A percentile compares a stretch with the other conserved stretches of the same genome.
Evolutionary conservation across 2,113 vertebrate species (phyloP).

Genomic region (Salvelinus sp.): DNA sequence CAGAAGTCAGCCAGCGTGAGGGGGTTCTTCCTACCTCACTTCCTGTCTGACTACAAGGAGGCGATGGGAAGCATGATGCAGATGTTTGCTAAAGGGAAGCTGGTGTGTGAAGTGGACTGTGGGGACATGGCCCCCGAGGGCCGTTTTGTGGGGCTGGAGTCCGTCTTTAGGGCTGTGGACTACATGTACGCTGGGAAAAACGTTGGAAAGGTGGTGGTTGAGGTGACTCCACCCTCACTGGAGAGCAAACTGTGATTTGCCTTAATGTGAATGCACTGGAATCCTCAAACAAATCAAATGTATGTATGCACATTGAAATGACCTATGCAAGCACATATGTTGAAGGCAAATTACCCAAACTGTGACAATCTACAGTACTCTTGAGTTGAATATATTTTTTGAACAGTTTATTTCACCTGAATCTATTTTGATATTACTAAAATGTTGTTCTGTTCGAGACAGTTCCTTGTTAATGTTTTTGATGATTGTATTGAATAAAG

Average conservation of each 20-base stretch:
- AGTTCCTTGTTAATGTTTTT: conserved; percentile 35
- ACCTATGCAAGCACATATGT: no score
- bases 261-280: neutral
- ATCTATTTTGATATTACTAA: neutral
- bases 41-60: conserved; percentile 75
- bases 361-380: neutral
- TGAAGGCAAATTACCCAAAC: neutral
- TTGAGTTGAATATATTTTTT: neutral
- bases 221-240: conserved; percentile 77
- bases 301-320: neutral
- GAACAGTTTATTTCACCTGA: neutral
- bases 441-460: neutral
- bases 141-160: conserved; percentile 85
- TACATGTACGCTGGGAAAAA: conserved; percentile 92
- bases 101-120: conserved; percentile 85
- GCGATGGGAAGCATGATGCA: conserved; percentile 81
- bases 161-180: conserved; percentile 87
- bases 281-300: neutral
- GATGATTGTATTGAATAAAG: neutral
- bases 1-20: conserved; percentile 85
- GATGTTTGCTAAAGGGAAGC: conserved; percentile 78
- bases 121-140: conserved; percentile 79
- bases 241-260: conserved; percentile 86
- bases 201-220: conserved; percentile 90
- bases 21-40: conserved; percentile 90